phyloP scores from a whole-genome alignment of 2,888 invertebrate genomes.

The Glaucopsyche alexis region DNA sequence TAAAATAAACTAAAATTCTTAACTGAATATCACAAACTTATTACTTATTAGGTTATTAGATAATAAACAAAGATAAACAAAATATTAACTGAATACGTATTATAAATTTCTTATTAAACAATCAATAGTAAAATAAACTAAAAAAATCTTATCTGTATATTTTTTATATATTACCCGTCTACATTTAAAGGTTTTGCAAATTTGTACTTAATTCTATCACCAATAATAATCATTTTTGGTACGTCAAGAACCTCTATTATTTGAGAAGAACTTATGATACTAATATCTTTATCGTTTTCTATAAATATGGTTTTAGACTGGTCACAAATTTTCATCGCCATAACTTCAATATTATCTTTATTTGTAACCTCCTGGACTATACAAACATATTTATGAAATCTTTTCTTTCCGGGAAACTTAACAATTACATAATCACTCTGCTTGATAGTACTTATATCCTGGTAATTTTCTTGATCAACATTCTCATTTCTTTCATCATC shows the following conservation, averaged over 20 bases:
- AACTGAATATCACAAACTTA: too few relatives aligned
- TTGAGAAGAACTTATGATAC: conserved; percentile 30
- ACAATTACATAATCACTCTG: conserved; percentile 23
- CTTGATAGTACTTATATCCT: conserved; percentile 18
- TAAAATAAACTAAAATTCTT: too few relatives aligned
- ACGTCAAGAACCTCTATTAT: conserved; percentile 25
- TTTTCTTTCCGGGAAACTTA: conserved; percentile 25
- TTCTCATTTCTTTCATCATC: conserved; percentile 27
- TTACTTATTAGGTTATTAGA: too few relatives aligned
- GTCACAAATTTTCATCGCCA: conserved; percentile 13
- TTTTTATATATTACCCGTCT: conserved; percentile 26
- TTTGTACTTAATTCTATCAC: conserved; percentile 28
- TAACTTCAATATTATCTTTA: conserved; percentile 25
- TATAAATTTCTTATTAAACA: too few relatives aligned
- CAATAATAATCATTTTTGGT: conserved; percentile 23
- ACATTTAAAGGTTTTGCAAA: conserved; percentile 25
- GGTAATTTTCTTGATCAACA: too few relatives aligned
- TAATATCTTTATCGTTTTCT: conserved; percentile 31
- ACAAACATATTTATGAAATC: conserved; percentile 27
- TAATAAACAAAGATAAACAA: too few relatives aligned
- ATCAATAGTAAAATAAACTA: too few relatives aligned
- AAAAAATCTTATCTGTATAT: too few relatives aligned
- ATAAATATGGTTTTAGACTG: conserved; percentile 24
- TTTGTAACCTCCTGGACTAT: conserved; percentile 19
- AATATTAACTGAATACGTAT: too few relatives aligned